Evolutionary conservation across 2,888 invertebrate species (phyloP), one percentile per base, ranked within the genome.

Genomic region (Lysandra coridon): DNA sequence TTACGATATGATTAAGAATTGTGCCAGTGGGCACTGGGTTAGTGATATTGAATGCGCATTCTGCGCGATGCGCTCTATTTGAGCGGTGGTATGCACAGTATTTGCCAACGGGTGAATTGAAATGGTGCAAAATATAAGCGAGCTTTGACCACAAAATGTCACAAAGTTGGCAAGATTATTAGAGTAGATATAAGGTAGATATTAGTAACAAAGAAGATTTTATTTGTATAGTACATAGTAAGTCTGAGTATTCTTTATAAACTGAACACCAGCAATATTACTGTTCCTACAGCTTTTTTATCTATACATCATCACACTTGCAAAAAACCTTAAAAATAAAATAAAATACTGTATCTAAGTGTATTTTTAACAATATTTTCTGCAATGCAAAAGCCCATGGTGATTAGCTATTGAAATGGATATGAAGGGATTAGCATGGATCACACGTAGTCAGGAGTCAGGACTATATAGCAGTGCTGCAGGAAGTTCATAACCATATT

Each of bases 1-100:
- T 81, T 80, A 79, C 79, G 82, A 83, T 83, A 83, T 81, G 81
- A 83, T 83, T 85, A 88, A 88, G 84, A 78, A 77, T 80, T 37
- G 77, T 74, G 57, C 75, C 74, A 69, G 80, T 60, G 75, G 78
- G 30, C 49, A 4, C 57, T 62, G 73, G 37, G 17, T 40, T 17
- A 69, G 44, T 57, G 60, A 57, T 78, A 79, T 78, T 78, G 64
- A 73, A 30, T 69, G 40, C 40, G 77, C 44, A 79, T 78, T 78
- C 60, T 73, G 53, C 53, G 60, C 23, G 73, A 73, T 73, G 62
- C 73, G 73, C 74, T 74, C 74, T 79, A 57, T 73, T 79, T 60
- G 62, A 69, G 37, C 64, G 76, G 12, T 14, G 69, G 33, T 69
- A 64, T 64, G 64, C 64, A 12, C 64, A 64, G 30, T 64, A 69